Base-by-base conservation (phyloP, 2,797 vertebrate genomes). In the Poecilia gillii region DNA sequence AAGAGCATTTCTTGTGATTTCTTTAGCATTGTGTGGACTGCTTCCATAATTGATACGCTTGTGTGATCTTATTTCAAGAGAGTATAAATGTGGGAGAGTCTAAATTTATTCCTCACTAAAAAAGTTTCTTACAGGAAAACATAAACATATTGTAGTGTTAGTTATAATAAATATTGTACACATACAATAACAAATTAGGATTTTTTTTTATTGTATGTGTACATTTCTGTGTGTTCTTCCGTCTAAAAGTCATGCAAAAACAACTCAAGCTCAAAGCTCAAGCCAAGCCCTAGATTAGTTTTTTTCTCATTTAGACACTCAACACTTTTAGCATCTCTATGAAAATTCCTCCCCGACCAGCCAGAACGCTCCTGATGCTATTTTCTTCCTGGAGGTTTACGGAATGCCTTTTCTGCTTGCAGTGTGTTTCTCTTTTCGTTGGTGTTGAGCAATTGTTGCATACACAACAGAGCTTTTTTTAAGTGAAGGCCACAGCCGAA, bases 231-330 rank as follows among this genome's bases (percentile, higher is more conserved):
- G 18, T n/a, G 66, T 45, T 43, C 23, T 33, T 66, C 25, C 25
- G 20, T 41, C 5, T 41, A 39, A 41, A 70, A 43, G 14, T 16
- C 41, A 36, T 7, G 39, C 33, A 25, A 7, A 73, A 74, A 59
- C 74, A 81, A n/a, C 62, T 64, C 20, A 20, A 25, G 5, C 23
- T 86, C 33, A 64, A 81, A 77, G 41, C 41, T 70, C 46, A 55
- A 76, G 78, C 75, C 78, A 79, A 85, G 28, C 79, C 49, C 36
- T 13, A 43, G 73, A 80, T 66, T 80, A 51, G 41, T 36, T 36
- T 36, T 36, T 68, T 66, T 49, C 25, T 4, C 6, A 49, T 71
- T 45, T 45, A 45, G 68, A 23, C 64, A 41, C 20, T 5, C 41
- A 3, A 71, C 25, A 23, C 13, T 46, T 45, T 70, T n/a, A 25